These are phyloP conservation scores for Sebastes steindachneri DNA, from an alignment of 2,797 vertebrate genomes.

Conservation along the genomic window DNA sequence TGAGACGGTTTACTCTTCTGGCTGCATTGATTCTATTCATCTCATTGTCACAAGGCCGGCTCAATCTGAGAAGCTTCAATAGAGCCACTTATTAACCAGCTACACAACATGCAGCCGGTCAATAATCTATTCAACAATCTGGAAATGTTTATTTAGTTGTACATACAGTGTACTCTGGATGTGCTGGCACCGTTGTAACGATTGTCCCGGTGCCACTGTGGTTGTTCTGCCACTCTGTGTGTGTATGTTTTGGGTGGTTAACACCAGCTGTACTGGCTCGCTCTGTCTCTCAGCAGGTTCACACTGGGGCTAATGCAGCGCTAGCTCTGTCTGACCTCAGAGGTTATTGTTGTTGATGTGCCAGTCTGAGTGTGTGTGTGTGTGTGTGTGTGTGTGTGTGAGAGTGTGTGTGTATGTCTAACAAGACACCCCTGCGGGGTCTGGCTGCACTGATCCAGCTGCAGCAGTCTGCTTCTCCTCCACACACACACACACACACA, in stretches of 20 bases:
- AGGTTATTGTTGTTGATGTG: conserved; percentile 73
- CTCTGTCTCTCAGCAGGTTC: conserved; percentile 78
- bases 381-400: conserved; percentile 31
- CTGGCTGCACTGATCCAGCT: conserved; percentile 71
- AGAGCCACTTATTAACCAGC: conserved; percentile 47
- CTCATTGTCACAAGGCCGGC: neutral
- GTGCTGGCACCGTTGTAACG: conserved; percentile 36
- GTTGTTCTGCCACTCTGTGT: conserved; percentile 49
- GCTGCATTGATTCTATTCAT: conserved; percentile 28
- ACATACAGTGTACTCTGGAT: conserved; percentile 39
- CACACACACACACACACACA: conserved; percentile 34
- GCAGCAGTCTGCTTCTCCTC: conserved; percentile 51
- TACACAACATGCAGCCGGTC: conserved; percentile 20
- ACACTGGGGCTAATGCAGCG: conserved; percentile 74
- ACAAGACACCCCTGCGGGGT: conserved; percentile 73
- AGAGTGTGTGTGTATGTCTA: conserved; percentile 56
- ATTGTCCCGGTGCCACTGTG: conserved; percentile 48
- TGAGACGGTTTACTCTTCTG: conserved; percentile 14
- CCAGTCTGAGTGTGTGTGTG: conserved; percentile 33
- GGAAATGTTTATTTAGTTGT: conserved; percentile 53
- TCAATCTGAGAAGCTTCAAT: conserved; percentile 38
- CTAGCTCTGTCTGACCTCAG: conserved; percentile 73
- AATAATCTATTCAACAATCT: conserved; percentile 46
- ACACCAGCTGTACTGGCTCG: conserved; percentile 73
- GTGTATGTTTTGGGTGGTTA: conserved; percentile 75